Evolutionary conservation across 2,113 vertebrate genomes (phyloP), one percentile per base, ranked within the genome.

Genomic region (Centropus bengalensis): DNA sequence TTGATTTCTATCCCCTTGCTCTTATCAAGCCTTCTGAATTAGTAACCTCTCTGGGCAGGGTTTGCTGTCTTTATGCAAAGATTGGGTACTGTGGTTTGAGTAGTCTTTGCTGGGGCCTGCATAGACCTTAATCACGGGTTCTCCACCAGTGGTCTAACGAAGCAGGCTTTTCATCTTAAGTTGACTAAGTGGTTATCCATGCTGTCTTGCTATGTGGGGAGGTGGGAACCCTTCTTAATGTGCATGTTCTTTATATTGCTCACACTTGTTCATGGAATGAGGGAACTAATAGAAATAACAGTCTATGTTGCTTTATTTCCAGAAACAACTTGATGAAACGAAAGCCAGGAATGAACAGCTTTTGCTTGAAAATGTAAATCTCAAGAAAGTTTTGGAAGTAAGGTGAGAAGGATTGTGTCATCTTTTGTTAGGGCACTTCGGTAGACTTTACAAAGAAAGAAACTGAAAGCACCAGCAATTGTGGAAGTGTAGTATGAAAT

Each of bases 261-360:
- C 4, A 64, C 51, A 30, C 32, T 47, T 78, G 49, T 17, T 68
- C 75, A 8, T 54, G 24, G 49, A 94, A 52, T 32, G 40, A 73
- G 13, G 28, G 58, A 80, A 90, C 13, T 59, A 26, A 62, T 77
- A 85, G 60, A 71, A 93, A 16, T 96, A 85, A 95, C 69, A 45
- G 15, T 62, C 33, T 96, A 1, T 86, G 22, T 96, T 96, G 85
- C 70, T 98, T 98, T 98, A 98, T 15, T 98, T 98, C 89, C 98
- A 98, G 96, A 98, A 98, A 40, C 98, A 99, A 84, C 98, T 99
- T 21, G 83, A n/a, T 71, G 98, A 98, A 75, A 96, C 97, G 62
- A 98, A 96, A 78, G 70, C 52, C 85, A 98, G 97, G 93, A 98
- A 98, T 2, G 98, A 98, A 66, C 91, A 97, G 80, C 98, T 98